Evolutionary conservation across 1,140 invertebrate species (phyloP), one percentile per base, ranked within the genome.

Genomic region (Augochlora pura): DNA sequence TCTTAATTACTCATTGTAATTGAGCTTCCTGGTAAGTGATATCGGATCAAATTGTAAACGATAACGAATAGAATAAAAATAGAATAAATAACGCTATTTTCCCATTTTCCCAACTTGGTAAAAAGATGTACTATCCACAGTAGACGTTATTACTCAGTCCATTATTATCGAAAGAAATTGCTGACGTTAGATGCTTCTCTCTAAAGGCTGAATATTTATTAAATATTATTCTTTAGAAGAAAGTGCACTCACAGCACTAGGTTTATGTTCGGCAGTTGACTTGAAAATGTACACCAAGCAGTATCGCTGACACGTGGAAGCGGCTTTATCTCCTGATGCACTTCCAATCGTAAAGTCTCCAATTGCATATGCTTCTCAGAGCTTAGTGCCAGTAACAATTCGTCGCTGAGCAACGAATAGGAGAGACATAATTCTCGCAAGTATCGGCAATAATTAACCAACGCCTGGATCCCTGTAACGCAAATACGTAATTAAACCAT

Each of bases 361-460:
- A 93, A 78, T 25, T 76, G 80, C 6, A 87, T 54, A 12, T 87
- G 77, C 32, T 90, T 77, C 5, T 88, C 68, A 21, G 83, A 72
- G 39, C 88, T 85, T 6, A 93, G 76, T 6, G 88, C 88, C 21
- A 82, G 81, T 0, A 93, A 74, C 2, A 93, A 81, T 23, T 93
- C 90, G 25, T 93, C 91, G 63, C 87, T 92, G 1, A 93, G 70
- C 0, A 91, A 68, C 1, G 90, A 89, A 77, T 91, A 93, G 1
- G 89, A 88, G 1, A 93, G 27, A 2, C 91, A 92, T 8, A 93
- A 65, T 80, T 93, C 92, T 42, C 90, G 88, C 7, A 93, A 84
- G 38, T 79, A 81, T 12, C 67, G 68, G 62, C 88, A 91, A 25
- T 90, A 74, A 23, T 77, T 89, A 0, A 89, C 87, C 5, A 90